A percentile compares a stretch with the other conserved stretches of the same genome.
Conservation (phyloP, 2,113 vertebrate species). For the Cyanoramphus novaezelandiae region DNA sequence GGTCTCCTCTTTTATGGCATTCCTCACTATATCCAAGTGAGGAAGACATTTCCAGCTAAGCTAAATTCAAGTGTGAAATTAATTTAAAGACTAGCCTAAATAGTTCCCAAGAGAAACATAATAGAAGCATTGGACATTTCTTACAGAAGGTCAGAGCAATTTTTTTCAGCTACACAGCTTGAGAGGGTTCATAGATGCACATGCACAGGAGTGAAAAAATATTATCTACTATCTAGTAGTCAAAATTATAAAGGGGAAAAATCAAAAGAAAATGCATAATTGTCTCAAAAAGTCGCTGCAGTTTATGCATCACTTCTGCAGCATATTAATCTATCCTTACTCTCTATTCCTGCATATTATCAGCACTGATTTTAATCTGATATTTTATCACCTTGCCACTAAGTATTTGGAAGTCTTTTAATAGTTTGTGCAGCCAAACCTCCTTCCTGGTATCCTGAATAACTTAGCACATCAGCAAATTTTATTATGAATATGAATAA, state of each 20-base stretch:
- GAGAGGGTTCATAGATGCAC: neutral
- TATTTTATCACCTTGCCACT: neutral
- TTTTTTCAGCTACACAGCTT: neutral
- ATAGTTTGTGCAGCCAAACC: neutral
- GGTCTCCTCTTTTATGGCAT: neutral
- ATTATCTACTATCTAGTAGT: neutral
- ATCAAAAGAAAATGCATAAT: neutral
- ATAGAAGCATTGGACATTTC: neutral
- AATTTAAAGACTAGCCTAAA: neutral
- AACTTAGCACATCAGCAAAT: neutral
- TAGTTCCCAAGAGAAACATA: neutral
- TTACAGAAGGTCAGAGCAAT: neutral
- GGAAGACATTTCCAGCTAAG: neutral
- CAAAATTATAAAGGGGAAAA: neutral
- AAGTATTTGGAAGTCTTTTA: neutral
- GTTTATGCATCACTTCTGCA: neutral
- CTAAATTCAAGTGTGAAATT: neutral
- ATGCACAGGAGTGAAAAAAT: neutral
- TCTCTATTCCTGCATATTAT: neutral
- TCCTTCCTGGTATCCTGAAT: neutral
- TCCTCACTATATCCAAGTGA: neutral
- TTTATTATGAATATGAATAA: neutral
- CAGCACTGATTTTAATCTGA: neutral
- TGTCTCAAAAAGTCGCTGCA: neutral
- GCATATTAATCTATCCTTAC: neutral